phyloP scores from a whole-genome alignment of 2,797 vertebrate species.

The Ctenopoma kingsleyae region DNA sequence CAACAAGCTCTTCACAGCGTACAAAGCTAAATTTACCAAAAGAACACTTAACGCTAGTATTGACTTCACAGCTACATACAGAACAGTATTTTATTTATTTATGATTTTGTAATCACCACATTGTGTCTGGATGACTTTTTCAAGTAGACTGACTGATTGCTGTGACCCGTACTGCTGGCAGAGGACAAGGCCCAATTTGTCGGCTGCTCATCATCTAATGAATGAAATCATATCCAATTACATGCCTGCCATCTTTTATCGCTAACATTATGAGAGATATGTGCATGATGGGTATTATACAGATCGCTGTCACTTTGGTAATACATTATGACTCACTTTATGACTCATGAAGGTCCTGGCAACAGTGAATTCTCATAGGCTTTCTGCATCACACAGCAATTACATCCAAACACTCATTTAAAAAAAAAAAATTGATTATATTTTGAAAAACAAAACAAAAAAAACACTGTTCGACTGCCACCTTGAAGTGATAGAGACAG shows the following conservation, averaged over 20 bases:
- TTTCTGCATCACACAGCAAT: conserved; percentile 26
- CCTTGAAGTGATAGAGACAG: conserved; percentile 13
- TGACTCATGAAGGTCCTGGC: conserved; percentile 61
- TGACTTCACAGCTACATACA: conserved; percentile 8
- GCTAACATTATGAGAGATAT: conserved; percentile 57
- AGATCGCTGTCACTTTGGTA: conserved; percentile 61
- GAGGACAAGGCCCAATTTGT: conserved; percentile 78
- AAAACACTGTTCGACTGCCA: not conserved
- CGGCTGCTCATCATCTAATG: conserved; percentile 73
- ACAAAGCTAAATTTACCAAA: conserved; percentile 47
- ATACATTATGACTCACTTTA: conserved; percentile 60
- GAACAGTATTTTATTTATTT: conserved; percentile 19
- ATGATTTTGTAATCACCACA: conserved; percentile 35
- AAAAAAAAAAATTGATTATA: conserved; percentile 28
- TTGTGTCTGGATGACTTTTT: conserved; percentile 54
- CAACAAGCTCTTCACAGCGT: conserved; percentile 25
- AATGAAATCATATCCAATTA: conserved; percentile 79
- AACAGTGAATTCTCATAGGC: conserved; percentile 14
- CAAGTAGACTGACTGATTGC: conserved; percentile 56
- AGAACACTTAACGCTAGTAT: conserved; percentile 29
- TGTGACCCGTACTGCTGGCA: conserved; percentile 62
- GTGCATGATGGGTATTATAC: conserved; percentile 64
- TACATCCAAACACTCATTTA: conserved; percentile 33
- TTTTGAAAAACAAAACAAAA: too few species aligned
- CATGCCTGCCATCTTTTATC: conserved; percentile 72